phyloP scores from a whole-genome alignment of 64 coral and sea anemone genomes.

The Trachythela sp. region DNA sequence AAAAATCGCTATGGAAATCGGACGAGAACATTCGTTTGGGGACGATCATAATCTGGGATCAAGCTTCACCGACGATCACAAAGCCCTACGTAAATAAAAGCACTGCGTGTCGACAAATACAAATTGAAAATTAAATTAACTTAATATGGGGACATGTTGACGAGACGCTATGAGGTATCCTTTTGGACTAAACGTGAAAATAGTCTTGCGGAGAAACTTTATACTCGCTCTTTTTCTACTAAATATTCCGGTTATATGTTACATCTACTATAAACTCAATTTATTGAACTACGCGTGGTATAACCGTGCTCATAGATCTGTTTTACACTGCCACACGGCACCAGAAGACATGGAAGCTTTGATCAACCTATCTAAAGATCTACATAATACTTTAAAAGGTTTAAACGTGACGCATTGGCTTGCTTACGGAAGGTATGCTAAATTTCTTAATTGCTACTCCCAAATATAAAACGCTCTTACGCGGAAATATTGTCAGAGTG shows the following conservation, averaged over 20 bases:
- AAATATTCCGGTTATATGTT: background rate
- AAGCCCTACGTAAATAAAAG: background rate
- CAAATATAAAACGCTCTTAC: background rate
- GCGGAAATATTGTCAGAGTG: background rate
- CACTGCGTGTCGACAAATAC: background rate
- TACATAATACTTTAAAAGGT: slow-evolving; percentile 40
- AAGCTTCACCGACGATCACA: too few species aligned
- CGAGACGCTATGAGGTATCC: background rate
- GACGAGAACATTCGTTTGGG: too few species aligned
- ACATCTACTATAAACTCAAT: slow-evolving; percentile 64
- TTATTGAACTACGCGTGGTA: slow-evolving; percentile 82
- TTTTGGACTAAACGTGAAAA: background rate
- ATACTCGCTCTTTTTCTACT: background rate
- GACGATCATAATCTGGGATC: too few species aligned
- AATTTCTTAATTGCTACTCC: background rate
- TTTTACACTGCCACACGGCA: slow-evolving; percentile 34
- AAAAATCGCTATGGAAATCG: too few species aligned
- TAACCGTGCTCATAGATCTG: slow-evolving; percentile 41
- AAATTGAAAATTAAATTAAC: background rate
- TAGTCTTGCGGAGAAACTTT: background rate
- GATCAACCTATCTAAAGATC: slow-evolving; percentile 43
- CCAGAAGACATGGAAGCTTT: slow-evolving; percentile 56
- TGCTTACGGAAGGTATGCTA: slow-evolving; percentile 69
- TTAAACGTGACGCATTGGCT: slow-evolving; percentile 61
- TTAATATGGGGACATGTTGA: background rate